A percentile compares a stretch with the other conserved stretches of the same genome.
These are phyloP conservation scores for Lepidocolaptes lacrymiger DNA, from an alignment of 2,797 vertebrate species.

Conservation along the genomic window DNA sequence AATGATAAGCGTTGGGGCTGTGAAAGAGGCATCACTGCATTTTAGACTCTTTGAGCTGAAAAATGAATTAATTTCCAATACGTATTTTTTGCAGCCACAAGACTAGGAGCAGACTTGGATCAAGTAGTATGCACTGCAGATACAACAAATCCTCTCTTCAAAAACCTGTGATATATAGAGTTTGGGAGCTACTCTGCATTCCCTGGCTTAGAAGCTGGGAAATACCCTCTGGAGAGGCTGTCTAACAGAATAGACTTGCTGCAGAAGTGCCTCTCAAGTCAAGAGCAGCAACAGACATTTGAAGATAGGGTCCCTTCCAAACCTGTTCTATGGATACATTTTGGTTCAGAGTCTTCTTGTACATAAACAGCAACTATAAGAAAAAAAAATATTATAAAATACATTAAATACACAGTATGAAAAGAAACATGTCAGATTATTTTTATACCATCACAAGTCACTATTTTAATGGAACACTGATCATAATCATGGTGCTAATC, in stretches of 20 bases:
- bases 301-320: not conserved
- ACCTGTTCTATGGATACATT: not conserved
- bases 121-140: not conserved
- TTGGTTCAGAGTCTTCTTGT: not conserved
- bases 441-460: not conserved
- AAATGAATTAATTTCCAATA: not conserved
- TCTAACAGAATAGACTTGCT: not conserved
- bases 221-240: not conserved
- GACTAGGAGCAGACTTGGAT: not conserved
- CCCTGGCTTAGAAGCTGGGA: not conserved
- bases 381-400: not conserved
- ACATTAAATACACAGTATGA: not conserved
- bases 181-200: not conserved
- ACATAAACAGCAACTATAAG: not conserved
- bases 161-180: not conserved
- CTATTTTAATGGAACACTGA: not conserved
- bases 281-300: not conserved
- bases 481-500: not conserved
- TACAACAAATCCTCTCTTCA: not conserved
- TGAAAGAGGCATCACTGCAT: not conserved
- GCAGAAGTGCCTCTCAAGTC: not conserved
- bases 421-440: not conserved
- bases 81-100: not conserved
- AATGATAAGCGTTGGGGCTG: not conserved
- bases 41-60: not conserved